Evolutionary conservation across 2,113 vertebrate species (phyloP).

Genomic region (Psittacara wagleri): DNA sequence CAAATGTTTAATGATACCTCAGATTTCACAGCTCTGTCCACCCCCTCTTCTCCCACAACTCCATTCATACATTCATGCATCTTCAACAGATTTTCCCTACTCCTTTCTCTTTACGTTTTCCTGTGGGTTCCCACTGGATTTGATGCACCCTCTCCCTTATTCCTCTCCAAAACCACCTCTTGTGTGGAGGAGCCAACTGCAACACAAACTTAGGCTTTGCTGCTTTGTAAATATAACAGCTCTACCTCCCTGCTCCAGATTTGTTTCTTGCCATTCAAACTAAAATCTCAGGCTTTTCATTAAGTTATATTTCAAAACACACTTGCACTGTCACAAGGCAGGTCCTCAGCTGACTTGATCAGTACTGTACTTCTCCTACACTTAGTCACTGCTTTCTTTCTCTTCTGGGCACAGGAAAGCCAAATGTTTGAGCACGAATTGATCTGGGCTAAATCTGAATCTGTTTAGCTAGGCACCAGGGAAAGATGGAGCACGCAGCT

Average conservation of each 20-base stretch:
- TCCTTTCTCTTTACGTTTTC: background rate
- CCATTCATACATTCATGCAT: background rate
- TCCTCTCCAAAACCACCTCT: background rate
- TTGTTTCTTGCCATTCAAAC: background rate
- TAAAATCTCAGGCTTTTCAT: background rate
- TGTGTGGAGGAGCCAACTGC: background rate
- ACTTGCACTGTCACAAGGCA: background rate
- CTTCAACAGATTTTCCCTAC: background rate
- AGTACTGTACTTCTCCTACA: background rate
- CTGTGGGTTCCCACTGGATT: background rate
- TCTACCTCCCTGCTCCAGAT: background rate
- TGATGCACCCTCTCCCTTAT: fast-evolving
- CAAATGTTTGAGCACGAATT: background rate
- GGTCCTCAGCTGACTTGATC: background rate
- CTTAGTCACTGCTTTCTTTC: background rate
- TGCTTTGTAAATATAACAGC: background rate
- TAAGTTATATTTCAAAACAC: background rate
- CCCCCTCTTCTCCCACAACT: background rate
- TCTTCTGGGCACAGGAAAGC: background rate
- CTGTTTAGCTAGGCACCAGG: background rate
- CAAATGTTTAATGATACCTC: background rate
- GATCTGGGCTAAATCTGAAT: background rate
- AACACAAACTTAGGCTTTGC: background rate
- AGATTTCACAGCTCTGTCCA: background rate
- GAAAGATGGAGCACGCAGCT: background rate